Evolutionary conservation across 2,113 vertebrate genomes (phyloP).

Genomic region (Orthochromis malagaraziensis): DNA sequence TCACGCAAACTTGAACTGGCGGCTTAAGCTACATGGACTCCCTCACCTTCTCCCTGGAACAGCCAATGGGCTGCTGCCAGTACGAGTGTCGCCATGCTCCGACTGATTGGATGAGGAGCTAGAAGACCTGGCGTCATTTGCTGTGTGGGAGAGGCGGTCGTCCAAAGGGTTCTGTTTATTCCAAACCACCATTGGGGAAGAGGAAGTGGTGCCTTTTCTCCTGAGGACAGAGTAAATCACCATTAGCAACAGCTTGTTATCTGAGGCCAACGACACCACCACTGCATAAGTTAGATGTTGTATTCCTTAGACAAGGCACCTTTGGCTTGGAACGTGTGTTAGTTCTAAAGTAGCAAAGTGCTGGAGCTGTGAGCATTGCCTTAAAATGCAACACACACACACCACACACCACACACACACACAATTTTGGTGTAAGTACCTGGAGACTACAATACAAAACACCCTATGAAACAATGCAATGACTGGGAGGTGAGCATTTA

Average conservation of each 20-base stretch:
- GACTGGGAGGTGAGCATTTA: not conserved
- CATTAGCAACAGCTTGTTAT: not conserved
- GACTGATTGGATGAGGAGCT: conserved; percentile 95
- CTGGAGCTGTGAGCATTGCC: not conserved
- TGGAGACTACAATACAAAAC: not conserved
- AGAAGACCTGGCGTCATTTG: conserved; percentile 81
- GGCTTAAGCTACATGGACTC: not conserved
- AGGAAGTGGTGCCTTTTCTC: conserved; percentile 82
- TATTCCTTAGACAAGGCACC: not conserved
- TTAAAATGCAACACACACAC: not conserved
- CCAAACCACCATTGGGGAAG: conserved; percentile 83
- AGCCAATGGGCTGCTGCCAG: conserved; percentile 92
- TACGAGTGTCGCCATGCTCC: conserved; percentile 77
- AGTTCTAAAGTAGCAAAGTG: not conserved
- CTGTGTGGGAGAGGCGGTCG: conserved; percentile 72
- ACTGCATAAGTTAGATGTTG: not conserved
- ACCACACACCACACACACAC: too few species aligned
- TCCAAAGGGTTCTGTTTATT: conserved; percentile 75
- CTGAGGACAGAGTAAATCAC: conserved; percentile 47
- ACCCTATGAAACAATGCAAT: not conserved
- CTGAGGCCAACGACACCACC: not conserved
- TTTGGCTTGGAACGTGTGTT: not conserved
- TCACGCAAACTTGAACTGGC: not conserved
- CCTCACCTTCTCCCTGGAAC: conserved; percentile 88
- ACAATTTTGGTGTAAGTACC: too few species aligned